These are phyloP conservation scores for Sitophilus oryzae DNA, from an alignment of 1,140 invertebrate genomes.

Conservation along the genomic window DNA sequence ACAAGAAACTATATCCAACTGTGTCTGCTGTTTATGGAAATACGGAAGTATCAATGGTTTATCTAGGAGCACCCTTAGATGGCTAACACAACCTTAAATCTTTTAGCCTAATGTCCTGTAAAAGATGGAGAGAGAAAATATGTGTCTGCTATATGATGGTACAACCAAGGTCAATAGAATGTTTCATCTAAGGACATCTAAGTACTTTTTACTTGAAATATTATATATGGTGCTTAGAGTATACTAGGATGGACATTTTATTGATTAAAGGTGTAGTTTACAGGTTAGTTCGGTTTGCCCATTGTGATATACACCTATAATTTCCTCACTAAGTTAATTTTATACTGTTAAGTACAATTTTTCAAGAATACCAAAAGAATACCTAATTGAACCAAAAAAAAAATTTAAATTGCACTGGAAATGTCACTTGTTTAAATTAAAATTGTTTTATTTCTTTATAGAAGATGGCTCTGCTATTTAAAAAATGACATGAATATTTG, in stretches of 20 bases:
- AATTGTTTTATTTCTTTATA: too few relatives aligned
- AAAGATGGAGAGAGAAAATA: constrained; percentile 30
- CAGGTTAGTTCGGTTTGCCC: constrained; percentile 41
- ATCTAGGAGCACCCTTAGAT: constrained; percentile 88
- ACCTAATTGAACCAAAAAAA: too few relatives aligned
- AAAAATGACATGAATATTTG: too few relatives aligned
- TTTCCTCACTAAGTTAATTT: constrained; percentile 5
- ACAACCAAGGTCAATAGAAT: background rate
- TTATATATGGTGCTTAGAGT: background rate
- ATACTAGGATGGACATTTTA: background rate
- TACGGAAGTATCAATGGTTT: constrained; percentile 99
- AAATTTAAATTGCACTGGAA: too few relatives aligned
- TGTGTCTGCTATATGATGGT: constrained; percentile 29
- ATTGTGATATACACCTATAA: constrained; percentile 37
- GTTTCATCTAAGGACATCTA: background rate
- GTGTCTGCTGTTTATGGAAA: constrained; percentile 98
- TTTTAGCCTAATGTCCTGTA: constrained; percentile 14
- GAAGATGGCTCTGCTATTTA: too few relatives aligned
- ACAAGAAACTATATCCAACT: constrained; percentile 90
- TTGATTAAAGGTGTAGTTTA: constrained; percentile 8
- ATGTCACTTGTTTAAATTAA: too few relatives aligned
- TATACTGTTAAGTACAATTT: constrained; percentile 1
- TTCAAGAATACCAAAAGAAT: too few relatives aligned
- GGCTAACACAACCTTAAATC: constrained; percentile 59
- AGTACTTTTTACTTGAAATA: background rate